A percentile compares a stretch with the other conserved stretches of the same genome.
These are phyloP conservation scores for Hymenochirus boettgeri DNA, from an alignment of 2,113 vertebrate genomes.

Conservation along the genomic window DNA sequence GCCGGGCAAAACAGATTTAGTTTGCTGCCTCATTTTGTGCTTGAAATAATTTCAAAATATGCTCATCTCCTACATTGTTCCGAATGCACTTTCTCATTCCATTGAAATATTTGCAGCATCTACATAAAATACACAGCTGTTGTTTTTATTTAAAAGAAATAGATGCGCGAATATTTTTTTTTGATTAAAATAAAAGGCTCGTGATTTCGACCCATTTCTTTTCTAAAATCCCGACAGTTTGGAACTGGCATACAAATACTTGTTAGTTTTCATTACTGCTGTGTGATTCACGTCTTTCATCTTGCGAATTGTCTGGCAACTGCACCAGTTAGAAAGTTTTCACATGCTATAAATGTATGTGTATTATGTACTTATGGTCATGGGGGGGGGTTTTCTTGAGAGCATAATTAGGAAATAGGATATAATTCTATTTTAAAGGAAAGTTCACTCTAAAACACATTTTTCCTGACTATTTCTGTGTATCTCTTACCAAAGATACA, in stretches of 20 bases:
- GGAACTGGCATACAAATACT: constrained; percentile 14
- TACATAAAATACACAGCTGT: constrained; percentile 24
- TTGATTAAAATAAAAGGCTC: constrained; percentile 13
- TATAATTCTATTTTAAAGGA: too few relatives aligned
- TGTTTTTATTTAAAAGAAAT: background rate
- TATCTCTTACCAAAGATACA: too few relatives aligned
- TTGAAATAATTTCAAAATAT: constrained; percentile 1
- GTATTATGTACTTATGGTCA: too few relatives aligned
- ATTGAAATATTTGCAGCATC: constrained; percentile 12
- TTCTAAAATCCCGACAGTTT: background rate
- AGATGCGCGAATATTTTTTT: constrained; percentile 7
- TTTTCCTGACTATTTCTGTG: too few relatives aligned
- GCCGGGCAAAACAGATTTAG: background rate
- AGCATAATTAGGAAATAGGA: too few relatives aligned
- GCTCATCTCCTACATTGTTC: constrained; percentile 8
- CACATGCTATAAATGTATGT: too few relatives aligned
- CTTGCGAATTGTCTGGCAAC: too few relatives aligned
- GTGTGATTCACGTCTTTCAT: too few relatives aligned
- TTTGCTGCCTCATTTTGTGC: background rate
- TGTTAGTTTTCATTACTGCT: constrained; percentile 15
- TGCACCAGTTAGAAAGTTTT: constrained; percentile 6
- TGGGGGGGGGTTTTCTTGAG: too few relatives aligned
- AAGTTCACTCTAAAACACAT: too few relatives aligned
- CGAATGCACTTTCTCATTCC: background rate
- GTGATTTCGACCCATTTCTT: constrained; percentile 10